Evolutionary conservation across 2,113 vertebrate genomes (phyloP).

Genomic region (Brevimyrus niger): DNA sequence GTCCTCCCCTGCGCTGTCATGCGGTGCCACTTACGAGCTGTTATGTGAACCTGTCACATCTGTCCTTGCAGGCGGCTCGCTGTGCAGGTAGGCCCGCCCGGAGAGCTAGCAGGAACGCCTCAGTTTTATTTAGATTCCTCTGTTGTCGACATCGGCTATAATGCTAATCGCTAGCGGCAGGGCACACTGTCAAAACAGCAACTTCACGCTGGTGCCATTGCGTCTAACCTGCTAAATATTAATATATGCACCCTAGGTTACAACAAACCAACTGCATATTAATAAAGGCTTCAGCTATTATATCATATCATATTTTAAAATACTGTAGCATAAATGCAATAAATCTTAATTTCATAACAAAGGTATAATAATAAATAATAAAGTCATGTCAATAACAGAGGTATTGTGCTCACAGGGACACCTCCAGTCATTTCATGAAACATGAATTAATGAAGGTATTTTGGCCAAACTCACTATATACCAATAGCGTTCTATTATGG

Average conservation of each 20-base stretch:
- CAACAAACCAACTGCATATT: background rate
- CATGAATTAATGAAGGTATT: background rate
- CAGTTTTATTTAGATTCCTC: background rate
- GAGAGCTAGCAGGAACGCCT: background rate
- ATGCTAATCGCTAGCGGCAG: background rate
- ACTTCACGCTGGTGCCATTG: background rate
- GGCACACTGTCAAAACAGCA: background rate
- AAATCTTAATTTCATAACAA: background rate
- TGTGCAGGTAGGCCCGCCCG: background rate
- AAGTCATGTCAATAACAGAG: background rate
- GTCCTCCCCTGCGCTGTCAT: conserved; percentile 36
- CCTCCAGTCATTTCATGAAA: background rate
- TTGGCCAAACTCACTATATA: background rate
- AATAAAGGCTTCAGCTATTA: background rate
- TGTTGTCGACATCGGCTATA: background rate
- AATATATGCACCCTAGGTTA: background rate
- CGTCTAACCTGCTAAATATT: background rate
- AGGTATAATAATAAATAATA: background rate
- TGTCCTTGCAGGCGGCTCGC: conserved; percentile 5
- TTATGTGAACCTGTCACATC: conserved; percentile 30
- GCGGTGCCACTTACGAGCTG: conserved; percentile 36
- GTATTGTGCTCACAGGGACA: background rate
- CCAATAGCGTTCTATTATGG: background rate
- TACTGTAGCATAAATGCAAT: background rate
- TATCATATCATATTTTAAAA: background rate